Evolutionary conservation across 30 jellyfish, hydroid and myxozoan species (phyloP).

Genomic region (Cassiopea xamachana): DNA sequence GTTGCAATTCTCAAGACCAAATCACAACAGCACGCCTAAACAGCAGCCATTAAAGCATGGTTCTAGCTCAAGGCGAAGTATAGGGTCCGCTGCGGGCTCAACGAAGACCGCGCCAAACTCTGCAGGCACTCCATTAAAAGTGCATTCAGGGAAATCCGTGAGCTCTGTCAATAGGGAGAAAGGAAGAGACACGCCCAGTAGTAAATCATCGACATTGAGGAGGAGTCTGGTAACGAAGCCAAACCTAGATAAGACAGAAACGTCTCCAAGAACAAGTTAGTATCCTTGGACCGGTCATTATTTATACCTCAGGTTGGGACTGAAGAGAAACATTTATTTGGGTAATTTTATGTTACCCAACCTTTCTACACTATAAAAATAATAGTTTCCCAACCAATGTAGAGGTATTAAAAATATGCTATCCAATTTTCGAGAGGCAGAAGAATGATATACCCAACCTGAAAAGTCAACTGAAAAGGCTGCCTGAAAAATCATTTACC

Average conservation of each 20-base stretch:
- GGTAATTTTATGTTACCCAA: too few relatives aligned
- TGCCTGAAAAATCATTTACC: too few relatives aligned
- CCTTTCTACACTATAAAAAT: too few relatives aligned
- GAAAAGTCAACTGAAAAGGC: too few relatives aligned
- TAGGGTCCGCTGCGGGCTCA: slow-evolving; percentile 1
- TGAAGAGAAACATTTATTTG: too few relatives aligned
- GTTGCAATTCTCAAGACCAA: slow-evolving; percentile 49
- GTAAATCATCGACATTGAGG: slow-evolving; percentile 6
- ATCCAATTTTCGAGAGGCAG: too few relatives aligned
- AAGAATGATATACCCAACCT: too few relatives aligned
- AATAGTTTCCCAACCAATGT: too few relatives aligned
- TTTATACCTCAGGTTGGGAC: too few relatives aligned
- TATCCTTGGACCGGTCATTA: neutral
- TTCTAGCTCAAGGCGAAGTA: slow-evolving; percentile 23
- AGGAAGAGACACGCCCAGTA: slow-evolving; percentile 21
- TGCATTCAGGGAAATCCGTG: neutral
- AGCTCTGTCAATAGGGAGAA: neutral
- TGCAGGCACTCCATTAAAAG: slow-evolving; percentile 1
- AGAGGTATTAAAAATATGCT: too few relatives aligned
- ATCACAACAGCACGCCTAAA: slow-evolving; percentile 68
- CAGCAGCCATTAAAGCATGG: slow-evolving; percentile 17
- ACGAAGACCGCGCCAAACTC: slow-evolving; percentile 3
- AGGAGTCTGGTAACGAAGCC: slow-evolving; percentile 41
- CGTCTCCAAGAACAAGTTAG: slow-evolving; percentile 26
- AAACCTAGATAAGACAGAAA: neutral